phyloP scores from a whole-genome alignment of 2,888 invertebrate species.

The Bugulina stolonifera region DNA sequence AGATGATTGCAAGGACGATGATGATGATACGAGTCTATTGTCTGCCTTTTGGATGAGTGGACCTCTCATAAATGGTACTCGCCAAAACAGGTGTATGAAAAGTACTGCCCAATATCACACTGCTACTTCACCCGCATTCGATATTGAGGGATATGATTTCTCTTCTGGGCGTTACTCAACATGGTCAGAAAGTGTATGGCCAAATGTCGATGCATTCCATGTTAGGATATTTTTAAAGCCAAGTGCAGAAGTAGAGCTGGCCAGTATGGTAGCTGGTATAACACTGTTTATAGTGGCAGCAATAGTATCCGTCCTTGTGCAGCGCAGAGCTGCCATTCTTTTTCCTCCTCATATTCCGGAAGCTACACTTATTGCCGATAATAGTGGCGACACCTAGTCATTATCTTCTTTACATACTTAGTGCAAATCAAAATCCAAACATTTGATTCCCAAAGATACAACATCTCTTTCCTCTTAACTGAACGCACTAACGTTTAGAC shows the following conservation, averaged over 20 bases:
- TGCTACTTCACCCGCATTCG: constrained; percentile 42
- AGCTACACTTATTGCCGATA: background rate
- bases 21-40: background rate
- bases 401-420: too few species aligned
- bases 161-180: constrained; percentile 40
- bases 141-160: constrained; percentile 37
- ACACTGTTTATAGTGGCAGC: background rate
- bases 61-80: background rate
- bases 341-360: background rate
- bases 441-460: too few species aligned
- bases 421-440: too few species aligned
- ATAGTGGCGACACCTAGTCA: background rate
- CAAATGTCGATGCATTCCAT: constrained; percentile 33
- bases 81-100: constrained; percentile 34
- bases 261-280: constrained; percentile 20
- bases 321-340: background rate
- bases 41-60: background rate
- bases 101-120: constrained; percentile 33
- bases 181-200: constrained; percentile 47
- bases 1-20: background rate
- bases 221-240: constrained; percentile 42
- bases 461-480: too few species aligned
- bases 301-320: background rate
- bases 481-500: too few species aligned
- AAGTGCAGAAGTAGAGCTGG: constrained; percentile 40